Evolutionary conservation across 2,888 invertebrate species (phyloP).

Genomic region (Eupithecia tripunctaria): DNA sequence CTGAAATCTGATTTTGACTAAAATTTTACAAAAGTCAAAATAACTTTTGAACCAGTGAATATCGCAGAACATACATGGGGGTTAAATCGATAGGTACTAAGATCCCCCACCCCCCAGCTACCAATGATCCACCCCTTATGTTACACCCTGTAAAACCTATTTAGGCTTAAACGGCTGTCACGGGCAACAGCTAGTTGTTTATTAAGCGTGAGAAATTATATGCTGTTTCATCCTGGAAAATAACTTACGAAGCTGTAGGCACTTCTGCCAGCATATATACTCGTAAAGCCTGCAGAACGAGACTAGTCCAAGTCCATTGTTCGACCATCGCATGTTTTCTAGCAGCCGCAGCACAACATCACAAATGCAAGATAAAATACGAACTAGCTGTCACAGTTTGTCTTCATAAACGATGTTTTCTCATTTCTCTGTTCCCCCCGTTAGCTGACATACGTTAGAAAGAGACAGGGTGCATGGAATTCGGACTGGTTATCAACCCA

Average conservation of each 20-base stretch:
- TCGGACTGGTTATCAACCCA: slow-evolving; percentile 43
- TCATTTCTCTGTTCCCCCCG: slow-evolving; percentile 19
- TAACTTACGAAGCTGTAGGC: not conserved
- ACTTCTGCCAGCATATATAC: not conserved
- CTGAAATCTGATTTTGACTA: no score
- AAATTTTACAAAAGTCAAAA: no score
- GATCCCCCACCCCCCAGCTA: no score
- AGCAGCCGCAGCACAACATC: slow-evolving; percentile 17
- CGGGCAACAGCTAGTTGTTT: not conserved
- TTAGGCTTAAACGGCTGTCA: not conserved
- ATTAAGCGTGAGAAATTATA: not conserved
- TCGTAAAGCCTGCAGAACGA: not conserved
- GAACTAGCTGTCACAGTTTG: slow-evolving; percentile 32
- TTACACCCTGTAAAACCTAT: no score
- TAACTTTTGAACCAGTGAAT: no score
- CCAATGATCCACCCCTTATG: no score
- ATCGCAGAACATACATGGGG: no score
- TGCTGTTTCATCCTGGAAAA: not conserved
- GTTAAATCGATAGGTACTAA: no score
- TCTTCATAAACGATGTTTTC: slow-evolving; percentile 35
- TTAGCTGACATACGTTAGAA: slow-evolving; percentile 29
- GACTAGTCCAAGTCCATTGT: not conserved
- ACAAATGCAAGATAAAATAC: slow-evolving; percentile 25
- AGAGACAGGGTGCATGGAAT: slow-evolving; percentile 31
- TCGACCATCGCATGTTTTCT: slow-evolving; percentile 16